A percentile compares a stretch with the other conserved stretches of the same genome.
phyloP scores from a whole-genome alignment of 2,113 vertebrate genomes.

The Galbula dea region DNA sequence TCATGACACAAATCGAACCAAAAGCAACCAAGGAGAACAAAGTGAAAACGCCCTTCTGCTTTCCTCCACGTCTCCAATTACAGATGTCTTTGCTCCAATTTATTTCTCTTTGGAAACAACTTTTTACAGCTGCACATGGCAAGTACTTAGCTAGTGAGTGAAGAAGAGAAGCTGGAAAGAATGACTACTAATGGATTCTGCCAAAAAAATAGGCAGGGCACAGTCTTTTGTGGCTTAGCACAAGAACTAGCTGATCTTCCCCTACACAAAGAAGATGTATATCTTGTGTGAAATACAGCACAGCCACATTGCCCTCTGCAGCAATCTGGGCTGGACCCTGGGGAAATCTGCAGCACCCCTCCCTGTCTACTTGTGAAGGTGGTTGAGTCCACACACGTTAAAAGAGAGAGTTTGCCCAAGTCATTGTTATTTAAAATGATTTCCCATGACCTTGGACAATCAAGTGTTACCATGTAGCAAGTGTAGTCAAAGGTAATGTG shows the following conservation, averaged over 20 bases:
- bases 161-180: constrained; percentile 46
- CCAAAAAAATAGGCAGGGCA: constrained; percentile 22
- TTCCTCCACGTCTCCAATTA: constrained; percentile 13
- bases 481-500: not conserved
- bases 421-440: not conserved
- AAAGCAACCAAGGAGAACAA: constrained; percentile 19
- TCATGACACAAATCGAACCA: not conserved
- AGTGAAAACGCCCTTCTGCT: constrained; percentile 22
- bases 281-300: not conserved
- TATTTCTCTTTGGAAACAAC: constrained; percentile 59
- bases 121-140: constrained; percentile 64
- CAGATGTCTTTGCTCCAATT: constrained; percentile 15
- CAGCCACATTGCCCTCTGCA: not conserved
- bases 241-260: not conserved
- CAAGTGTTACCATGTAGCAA: not conserved
- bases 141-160: constrained; percentile 8
- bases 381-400: not conserved
- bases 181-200: constrained; percentile 5
- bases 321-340: accelerated
- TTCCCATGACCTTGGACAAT: not conserved
- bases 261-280: not conserved
- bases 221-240: not conserved
- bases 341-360: not conserved
- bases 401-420: accelerated
- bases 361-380: not conserved